These are phyloP conservation scores for Ryuthela nishihirai DNA, from an alignment of 2,888 invertebrate genomes.

Conservation along the genomic window DNA sequence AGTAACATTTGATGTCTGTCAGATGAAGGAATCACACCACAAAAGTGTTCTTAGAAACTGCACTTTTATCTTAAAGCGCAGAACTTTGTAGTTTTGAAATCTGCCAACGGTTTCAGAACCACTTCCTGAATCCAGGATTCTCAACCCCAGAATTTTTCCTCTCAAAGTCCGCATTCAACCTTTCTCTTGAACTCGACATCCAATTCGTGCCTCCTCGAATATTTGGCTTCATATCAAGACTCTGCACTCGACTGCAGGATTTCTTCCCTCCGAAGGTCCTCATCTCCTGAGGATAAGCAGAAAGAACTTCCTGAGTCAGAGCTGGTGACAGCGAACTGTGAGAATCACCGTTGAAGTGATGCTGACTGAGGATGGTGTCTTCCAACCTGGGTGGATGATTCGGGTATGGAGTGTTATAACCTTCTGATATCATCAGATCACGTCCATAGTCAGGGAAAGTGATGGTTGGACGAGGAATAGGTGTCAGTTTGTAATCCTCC, in stretches of 20 bases:
- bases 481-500: conserved; percentile 8
- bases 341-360: not conserved
- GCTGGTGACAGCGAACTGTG: not conserved
- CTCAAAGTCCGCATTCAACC: too few relatives aligned
- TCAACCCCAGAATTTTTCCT: too few relatives aligned
- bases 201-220: too few relatives aligned
- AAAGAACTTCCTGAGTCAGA: not conserved
- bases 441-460: too few relatives aligned
- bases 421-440: not conserved
- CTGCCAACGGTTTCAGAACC: too few relatives aligned
- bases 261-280: not conserved
- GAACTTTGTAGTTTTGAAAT: too few relatives aligned
- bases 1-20: too few relatives aligned
- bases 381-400: not conserved
- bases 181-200: too few relatives aligned
- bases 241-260: not conserved
- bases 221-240: not conserved
- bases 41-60: too few relatives aligned
- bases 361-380: not conserved
- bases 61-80: too few relatives aligned
- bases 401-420: not conserved
- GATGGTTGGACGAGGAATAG: conserved; percentile 14
- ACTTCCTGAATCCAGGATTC: too few relatives aligned
- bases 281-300: not conserved
- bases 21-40: too few relatives aligned